Conservation (phyloP, 1,140 invertebrate genomes). For the Drepana arcuata region DNA sequence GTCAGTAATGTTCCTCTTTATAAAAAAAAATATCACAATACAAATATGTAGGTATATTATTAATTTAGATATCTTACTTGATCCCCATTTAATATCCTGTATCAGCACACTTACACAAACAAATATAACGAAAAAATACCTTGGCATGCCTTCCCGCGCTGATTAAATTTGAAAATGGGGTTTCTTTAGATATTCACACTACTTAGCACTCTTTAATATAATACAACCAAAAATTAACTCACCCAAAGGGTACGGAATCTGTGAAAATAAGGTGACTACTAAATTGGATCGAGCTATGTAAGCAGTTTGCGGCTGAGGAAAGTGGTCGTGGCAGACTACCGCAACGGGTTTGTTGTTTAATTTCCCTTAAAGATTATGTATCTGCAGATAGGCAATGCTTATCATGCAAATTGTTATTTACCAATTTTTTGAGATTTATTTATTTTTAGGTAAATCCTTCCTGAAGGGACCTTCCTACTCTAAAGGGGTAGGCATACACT, state of each 20-base stretch:
- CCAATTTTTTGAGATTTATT: too few relatives aligned
- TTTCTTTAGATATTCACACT: slow-evolving; percentile 21
- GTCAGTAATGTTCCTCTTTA: too few relatives aligned
- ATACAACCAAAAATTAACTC: slow-evolving; percentile 14
- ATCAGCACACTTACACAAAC: slow-evolving; percentile 5
- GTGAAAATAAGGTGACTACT: slow-evolving; percentile 14
- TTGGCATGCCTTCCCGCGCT: slow-evolving; percentile 12
- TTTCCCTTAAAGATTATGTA: slow-evolving; percentile 30
- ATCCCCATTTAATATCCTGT: slow-evolving; percentile 19
- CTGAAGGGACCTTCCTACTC: too few relatives aligned
- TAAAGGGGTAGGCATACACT: too few relatives aligned
- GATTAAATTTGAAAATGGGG: slow-evolving; percentile 33
- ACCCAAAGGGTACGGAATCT: slow-evolving; percentile 3
- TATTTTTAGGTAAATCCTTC: too few relatives aligned
- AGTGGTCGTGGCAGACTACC: slow-evolving; percentile 19
- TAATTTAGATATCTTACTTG: slow-evolving; percentile 14
- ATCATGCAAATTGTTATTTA: too few relatives aligned
- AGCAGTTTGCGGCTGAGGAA: slow-evolving; percentile 23
- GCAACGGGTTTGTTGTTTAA: slow-evolving; percentile 26
- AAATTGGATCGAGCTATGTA: slow-evolving; percentile 20
- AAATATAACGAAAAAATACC: slow-evolving; percentile 10
- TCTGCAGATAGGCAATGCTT: too few relatives aligned
- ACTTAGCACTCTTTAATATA: slow-evolving; percentile 22
- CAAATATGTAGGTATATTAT: too few relatives aligned
- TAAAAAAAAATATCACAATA: too few relatives aligned